Percentiles rank a stretch among this genome's conserved stretches.
These are phyloP conservation scores for Temnothorax unifasciatus DNA, from an alignment of 2,888 invertebrate genomes.

Conservation along the genomic window DNA sequence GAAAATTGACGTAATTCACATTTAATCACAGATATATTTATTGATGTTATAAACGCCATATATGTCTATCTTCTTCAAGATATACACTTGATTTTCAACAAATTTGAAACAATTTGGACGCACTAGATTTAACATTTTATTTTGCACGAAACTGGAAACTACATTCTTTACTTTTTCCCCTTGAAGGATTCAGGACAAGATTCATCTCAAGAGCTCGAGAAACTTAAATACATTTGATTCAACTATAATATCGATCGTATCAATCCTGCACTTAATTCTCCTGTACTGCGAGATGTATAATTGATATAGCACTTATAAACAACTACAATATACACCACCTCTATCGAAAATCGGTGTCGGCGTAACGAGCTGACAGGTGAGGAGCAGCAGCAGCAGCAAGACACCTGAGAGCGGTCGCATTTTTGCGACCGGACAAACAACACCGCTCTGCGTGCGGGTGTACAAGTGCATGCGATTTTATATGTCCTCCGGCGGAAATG, in stretches of 20 bases:
- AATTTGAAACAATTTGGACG: constrained; percentile 1
- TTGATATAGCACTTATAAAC: constrained; percentile 18
- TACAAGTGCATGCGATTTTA: constrained; percentile 61
- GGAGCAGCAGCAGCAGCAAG: constrained; percentile 63
- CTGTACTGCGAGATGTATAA: not conserved
- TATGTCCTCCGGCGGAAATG: constrained; percentile 73
- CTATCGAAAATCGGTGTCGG: constrained; percentile 47
- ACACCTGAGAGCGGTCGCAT: constrained; percentile 57
- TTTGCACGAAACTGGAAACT: not conserved
- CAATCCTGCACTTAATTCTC: not conserved
- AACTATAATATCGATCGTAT: not conserved
- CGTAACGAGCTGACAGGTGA: constrained; percentile 46
- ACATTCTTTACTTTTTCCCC: not conserved
- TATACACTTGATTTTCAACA: not conserved
- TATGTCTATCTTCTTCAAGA: not conserved
- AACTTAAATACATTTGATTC: not conserved
- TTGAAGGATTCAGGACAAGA: not conserved
- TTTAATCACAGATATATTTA: not conserved
- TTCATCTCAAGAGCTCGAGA: not conserved
- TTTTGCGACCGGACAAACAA: constrained; percentile 53
- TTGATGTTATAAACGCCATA: not conserved
- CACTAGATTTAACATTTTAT: not conserved
- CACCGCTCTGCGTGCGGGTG: constrained; percentile 39
- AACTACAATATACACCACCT: constrained; percentile 60
- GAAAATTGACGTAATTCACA: not conserved